Conservation (phyloP, 2,888 invertebrate genomes). For the Nyleta sp. region DNA sequence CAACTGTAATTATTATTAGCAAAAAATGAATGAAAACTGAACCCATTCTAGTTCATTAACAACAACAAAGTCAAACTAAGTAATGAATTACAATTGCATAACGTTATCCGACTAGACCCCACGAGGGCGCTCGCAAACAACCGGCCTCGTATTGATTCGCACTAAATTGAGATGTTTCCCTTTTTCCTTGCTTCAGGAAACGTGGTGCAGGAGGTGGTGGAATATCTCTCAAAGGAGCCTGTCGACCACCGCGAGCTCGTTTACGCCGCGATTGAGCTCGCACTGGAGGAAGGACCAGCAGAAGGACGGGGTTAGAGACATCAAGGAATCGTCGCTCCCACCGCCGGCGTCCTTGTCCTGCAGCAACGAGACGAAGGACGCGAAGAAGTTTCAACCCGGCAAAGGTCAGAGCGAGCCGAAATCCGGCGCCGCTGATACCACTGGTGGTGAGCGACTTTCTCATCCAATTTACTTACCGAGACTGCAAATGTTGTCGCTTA, state of each 20-base stretch:
- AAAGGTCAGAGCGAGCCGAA: conserved; percentile 43
- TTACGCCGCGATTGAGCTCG: conserved; percentile 75
- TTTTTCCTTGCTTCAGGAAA: conserved; percentile 83
- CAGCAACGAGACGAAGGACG: conserved; percentile 60
- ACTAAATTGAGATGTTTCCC: conserved; percentile 10
- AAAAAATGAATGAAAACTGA: too few relatives aligned
- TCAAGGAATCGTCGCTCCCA: conserved; percentile 59
- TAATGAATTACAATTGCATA: too few relatives aligned
- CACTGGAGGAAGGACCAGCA: conserved; percentile 73
- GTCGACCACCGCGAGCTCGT: conserved; percentile 72
- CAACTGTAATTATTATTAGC: too few relatives aligned
- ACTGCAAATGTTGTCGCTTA: too few relatives aligned
- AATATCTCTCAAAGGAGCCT: conserved; percentile 77
- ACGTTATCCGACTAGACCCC: too few relatives aligned
- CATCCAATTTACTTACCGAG: too few relatives aligned
- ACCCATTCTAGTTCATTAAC: too few relatives aligned
- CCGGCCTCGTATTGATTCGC: background rate
- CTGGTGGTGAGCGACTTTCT: conserved; percentile 64
- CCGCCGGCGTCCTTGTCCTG: conserved; percentile 38
- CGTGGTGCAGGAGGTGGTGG: conserved; percentile 87
- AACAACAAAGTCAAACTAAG: too few relatives aligned
- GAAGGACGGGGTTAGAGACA: conserved; percentile 58
- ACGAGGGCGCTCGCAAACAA: background rate
- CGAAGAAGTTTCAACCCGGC: conserved; percentile 20
- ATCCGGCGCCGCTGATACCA: background rate